Conservation (phyloP, 1,140 invertebrate genomes). For the Formica selysi region DNA sequence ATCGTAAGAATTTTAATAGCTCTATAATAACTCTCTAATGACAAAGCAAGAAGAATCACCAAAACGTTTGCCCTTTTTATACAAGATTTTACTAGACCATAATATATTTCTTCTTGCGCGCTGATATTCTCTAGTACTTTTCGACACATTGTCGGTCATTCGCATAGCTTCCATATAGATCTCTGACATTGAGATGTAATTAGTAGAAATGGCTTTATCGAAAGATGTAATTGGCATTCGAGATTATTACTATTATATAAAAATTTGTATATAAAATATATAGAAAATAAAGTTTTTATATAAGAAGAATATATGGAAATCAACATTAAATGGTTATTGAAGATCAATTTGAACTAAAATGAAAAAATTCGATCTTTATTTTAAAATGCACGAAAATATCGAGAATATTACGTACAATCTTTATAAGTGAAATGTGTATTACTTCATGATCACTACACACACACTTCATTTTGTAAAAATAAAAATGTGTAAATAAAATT, state of each 20-base stretch:
- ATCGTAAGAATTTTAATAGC: slow-evolving; percentile 41
- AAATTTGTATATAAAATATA: neutral
- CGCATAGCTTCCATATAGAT: neutral
- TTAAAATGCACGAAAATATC: neutral
- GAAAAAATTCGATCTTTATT: neutral
- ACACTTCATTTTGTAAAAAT: neutral
- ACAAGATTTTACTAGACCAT: slow-evolving; percentile 50
- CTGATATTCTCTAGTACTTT: slow-evolving; percentile 5
- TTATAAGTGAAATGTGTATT: neutral
- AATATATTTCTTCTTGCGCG: slow-evolving; percentile 24
- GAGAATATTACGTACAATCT: neutral
- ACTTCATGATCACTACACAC: neutral
- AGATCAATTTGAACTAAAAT: neutral
- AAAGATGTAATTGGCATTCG: neutral
- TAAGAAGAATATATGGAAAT: too few relatives aligned
- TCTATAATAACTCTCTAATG: slow-evolving; percentile 12
- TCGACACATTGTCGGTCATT: slow-evolving; percentile 12
- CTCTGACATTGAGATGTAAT: neutral
- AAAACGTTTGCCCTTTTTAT: slow-evolving; percentile 25
- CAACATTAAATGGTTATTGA: neutral
- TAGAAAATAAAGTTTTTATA: neutral
- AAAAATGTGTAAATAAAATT: slow-evolving; percentile 18
- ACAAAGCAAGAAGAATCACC: slow-evolving; percentile 36
- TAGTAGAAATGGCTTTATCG: neutral
- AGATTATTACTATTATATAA: neutral